A percentile compares a stretch with the other conserved stretches of the same genome.
Conservation (phyloP, 2,113 vertebrate species). For the Odontophorus gujanensis region DNA sequence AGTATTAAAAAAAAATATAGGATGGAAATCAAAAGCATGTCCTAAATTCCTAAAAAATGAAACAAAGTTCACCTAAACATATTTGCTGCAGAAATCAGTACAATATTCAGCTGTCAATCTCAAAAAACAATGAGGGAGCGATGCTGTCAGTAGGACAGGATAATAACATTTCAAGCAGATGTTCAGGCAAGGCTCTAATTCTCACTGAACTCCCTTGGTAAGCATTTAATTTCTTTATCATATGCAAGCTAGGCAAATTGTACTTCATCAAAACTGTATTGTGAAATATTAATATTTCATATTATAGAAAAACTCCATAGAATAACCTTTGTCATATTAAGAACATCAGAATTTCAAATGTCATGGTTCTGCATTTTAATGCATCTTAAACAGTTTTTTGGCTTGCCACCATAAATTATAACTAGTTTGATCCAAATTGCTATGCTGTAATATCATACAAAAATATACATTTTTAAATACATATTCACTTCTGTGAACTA, state of each 20-base stretch:
- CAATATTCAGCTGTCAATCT: constrained; percentile 87
- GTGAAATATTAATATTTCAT: constrained; percentile 87
- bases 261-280: constrained; percentile 85
- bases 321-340: constrained; percentile 83
- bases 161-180: constrained; percentile 87
- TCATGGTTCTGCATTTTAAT: constrained; percentile 82
- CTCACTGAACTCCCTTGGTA: constrained; percentile 83
- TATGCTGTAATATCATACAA: constrained; percentile 46
- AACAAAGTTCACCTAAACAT: constrained; percentile 81
- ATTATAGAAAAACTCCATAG: constrained; percentile 81
- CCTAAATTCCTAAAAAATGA: constrained; percentile 71
- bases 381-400: constrained; percentile 76
- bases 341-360: constrained; percentile 82
- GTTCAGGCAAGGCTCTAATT: constrained; percentile 83
- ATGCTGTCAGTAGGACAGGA: constrained; percentile 79
- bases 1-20: constrained; percentile 72
- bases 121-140: constrained; percentile 76
- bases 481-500: constrained; percentile 53
- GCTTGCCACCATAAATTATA: constrained; percentile 70
- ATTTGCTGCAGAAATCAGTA: constrained; percentile 79
- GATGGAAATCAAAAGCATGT: constrained; percentile 77
- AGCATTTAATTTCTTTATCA: constrained; percentile 88
- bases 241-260: constrained; percentile 83
- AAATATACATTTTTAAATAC: constrained; percentile 62
- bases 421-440: constrained; percentile 70